These are phyloP conservation scores for Ceratothoa steindachneri DNA, from an alignment of 2,888 invertebrate species.

Conservation along the genomic window DNA sequence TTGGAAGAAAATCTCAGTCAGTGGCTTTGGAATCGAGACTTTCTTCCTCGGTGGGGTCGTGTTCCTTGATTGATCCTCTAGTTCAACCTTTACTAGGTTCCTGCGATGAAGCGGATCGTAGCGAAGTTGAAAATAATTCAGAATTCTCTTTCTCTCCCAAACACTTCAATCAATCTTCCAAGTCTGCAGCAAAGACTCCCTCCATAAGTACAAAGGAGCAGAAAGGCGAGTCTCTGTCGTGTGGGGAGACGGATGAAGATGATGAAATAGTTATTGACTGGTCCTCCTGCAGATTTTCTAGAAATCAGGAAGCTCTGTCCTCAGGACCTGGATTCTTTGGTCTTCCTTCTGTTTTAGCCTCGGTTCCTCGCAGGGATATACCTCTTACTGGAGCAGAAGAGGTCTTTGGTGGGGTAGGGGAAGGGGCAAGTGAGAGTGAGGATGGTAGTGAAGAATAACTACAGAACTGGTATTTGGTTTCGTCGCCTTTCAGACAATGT, in stretches of 20 bases:
- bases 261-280: background rate
- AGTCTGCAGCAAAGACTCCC: background rate
- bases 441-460: background rate
- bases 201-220: background rate
- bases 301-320: background rate
- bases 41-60: background rate
- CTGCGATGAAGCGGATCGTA: background rate
- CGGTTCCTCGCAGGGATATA: background rate
- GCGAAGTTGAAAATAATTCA: background rate
- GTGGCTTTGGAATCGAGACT: background rate
- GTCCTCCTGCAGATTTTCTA: background rate
- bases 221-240: background rate
- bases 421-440: conserved; percentile 5
- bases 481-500: too few relatives aligned
- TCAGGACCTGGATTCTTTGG: too few relatives aligned
- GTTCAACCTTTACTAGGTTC: background rate
- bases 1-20: background rate
- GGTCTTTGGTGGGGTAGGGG: background rate
- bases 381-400: background rate
- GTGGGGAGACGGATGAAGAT: background rate
- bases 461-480: background rate
- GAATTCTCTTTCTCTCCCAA: background rate
- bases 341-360: background rate
- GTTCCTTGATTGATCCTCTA: background rate
- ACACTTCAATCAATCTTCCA: background rate